These are phyloP conservation scores for Polymixis lichenea DNA, from an alignment of 2,888 invertebrate genomes.

Conservation along the genomic window DNA sequence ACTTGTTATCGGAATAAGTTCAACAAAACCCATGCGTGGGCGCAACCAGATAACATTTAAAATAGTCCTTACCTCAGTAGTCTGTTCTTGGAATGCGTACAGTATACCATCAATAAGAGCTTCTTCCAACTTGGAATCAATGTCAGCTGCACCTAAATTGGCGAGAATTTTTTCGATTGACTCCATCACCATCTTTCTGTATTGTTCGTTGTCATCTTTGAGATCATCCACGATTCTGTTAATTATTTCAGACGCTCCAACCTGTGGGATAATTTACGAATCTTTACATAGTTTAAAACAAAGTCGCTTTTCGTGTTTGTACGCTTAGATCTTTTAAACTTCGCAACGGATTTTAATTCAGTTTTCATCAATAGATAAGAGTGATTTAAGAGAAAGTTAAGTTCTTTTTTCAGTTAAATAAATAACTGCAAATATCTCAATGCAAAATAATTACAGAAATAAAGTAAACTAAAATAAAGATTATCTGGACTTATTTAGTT, in stretches of 20 bases:
- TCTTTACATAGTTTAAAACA: no score
- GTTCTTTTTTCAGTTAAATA: no score
- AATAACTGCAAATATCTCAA: background rate
- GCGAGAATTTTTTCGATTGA: constrained; percentile 99
- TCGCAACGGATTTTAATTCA: no score
- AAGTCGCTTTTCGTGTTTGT: no score
- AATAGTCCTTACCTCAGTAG: constrained; percentile 94
- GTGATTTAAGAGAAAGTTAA: no score
- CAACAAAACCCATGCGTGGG: background rate
- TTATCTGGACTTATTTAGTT: background rate
- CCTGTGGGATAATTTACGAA: constrained; percentile 80
- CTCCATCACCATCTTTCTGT: constrained; percentile 99
- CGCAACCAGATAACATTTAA: background rate
- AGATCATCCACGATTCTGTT: constrained; percentile 99
- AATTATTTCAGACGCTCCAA: constrained; percentile 99
- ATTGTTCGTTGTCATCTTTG: constrained; percentile 99
- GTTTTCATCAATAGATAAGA: no score
- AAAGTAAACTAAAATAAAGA: background rate
- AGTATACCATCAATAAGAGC: constrained; percentile 99
- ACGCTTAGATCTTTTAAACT: no score
- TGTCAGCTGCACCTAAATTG: constrained; percentile 99
- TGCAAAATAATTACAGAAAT: background rate
- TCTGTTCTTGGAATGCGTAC: constrained; percentile 99
- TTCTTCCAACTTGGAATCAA: constrained; percentile 99
- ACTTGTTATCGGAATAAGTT: background rate